These are phyloP conservation scores for Crotalus helleri DNA, from an alignment of 2,113 vertebrate genomes.

Conservation along the genomic window DNA sequence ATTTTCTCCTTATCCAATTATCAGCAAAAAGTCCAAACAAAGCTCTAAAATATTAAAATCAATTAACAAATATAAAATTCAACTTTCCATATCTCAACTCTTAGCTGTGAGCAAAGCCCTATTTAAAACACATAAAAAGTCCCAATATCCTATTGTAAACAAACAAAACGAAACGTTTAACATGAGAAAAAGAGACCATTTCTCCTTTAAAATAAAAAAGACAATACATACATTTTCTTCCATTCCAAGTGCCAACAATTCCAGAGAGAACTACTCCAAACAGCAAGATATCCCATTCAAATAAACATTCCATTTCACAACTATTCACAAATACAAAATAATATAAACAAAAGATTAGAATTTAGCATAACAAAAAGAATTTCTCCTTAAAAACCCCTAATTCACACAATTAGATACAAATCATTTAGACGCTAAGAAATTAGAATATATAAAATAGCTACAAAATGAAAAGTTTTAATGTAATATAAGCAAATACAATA, in stretches of 20 bases:
- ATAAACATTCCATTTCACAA: neutral
- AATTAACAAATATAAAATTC: neutral
- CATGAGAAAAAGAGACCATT: neutral
- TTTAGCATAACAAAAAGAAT: neutral
- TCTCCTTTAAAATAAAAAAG: neutral
- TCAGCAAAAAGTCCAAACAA: neutral
- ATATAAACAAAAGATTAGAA: neutral
- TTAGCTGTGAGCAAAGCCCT: neutral
- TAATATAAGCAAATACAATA: neutral
- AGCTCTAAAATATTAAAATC: neutral
- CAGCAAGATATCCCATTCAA: neutral
- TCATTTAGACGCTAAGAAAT: too few relatives aligned
- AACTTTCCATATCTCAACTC: neutral
- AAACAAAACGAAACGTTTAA: neutral
- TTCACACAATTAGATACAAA: too few relatives aligned
- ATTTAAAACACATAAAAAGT: neutral
- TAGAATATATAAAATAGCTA: too few relatives aligned
- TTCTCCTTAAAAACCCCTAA: neutral
- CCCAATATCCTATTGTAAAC: neutral
- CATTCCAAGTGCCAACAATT: neutral
- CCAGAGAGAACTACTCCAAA: neutral
- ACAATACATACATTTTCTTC: neutral
- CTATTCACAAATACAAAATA: neutral
- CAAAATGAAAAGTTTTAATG: neutral
- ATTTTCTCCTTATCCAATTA: neutral